phyloP scores from a whole-genome alignment of 1,140 invertebrate species.

The Aricia agestis region DNA sequence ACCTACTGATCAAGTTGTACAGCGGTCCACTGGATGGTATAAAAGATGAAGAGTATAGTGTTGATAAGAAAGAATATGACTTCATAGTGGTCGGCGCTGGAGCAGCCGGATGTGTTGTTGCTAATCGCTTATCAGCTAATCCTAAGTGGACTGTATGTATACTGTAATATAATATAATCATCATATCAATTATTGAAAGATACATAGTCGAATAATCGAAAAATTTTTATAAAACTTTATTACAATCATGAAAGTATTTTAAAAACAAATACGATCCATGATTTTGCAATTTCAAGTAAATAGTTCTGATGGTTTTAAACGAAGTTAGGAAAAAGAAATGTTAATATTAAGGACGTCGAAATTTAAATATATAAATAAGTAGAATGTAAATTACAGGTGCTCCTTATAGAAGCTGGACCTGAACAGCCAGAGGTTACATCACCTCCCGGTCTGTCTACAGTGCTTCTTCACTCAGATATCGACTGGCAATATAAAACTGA shows the following conservation, averaged over 20 bases:
- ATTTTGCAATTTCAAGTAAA: too few relatives aligned
- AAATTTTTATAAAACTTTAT: too few relatives aligned
- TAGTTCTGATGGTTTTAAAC: too few relatives aligned
- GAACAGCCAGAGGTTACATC: slow-evolving; percentile 81
- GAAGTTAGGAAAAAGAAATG: too few relatives aligned
- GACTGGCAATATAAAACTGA: background rate
- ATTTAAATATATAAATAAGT: too few relatives aligned
- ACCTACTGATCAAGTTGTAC: slow-evolving; percentile 37
- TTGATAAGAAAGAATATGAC: slow-evolving; percentile 28
- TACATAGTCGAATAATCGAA: too few relatives aligned
- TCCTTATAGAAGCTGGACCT: slow-evolving; percentile 84
- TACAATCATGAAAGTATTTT: too few relatives aligned
- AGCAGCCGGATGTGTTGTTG: slow-evolving; percentile 74
- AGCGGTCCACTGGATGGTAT: slow-evolving; percentile 26
- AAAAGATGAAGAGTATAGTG: slow-evolving; percentile 1
- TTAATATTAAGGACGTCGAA: too few relatives aligned
- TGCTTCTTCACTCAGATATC: background rate
- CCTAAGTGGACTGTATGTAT: slow-evolving; percentile 70
- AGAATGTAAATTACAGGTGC: slow-evolving; percentile 71
- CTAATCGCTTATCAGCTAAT: slow-evolving; percentile 76
- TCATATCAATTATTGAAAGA: too few relatives aligned
- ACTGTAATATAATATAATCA: background rate
- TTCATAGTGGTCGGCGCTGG: slow-evolving; percentile 42
- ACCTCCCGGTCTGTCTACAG: slow-evolving; percentile 76
- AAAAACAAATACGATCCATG: too few relatives aligned